These are phyloP conservation scores for Steromphala cineraria DNA, from an alignment of 2,888 invertebrate genomes.

Conservation along the genomic window DNA sequence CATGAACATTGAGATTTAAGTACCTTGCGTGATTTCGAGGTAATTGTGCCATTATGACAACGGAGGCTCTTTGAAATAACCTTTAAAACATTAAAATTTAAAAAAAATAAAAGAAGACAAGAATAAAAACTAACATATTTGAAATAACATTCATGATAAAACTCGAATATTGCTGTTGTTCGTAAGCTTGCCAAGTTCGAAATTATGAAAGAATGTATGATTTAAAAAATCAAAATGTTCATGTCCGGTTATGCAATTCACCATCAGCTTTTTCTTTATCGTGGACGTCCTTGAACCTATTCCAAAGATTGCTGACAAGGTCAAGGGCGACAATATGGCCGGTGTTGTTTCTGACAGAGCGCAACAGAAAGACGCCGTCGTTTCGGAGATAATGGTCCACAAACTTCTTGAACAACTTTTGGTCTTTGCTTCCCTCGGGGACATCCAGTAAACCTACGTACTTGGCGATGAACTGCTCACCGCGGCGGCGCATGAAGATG, in stretches of 20 bases:
- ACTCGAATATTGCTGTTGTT: no score
- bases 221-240: no score
- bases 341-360: constrained; percentile 65
- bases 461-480: constrained; percentile 59
- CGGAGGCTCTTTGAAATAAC: no score
- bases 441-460: constrained; percentile 54
- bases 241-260: not conserved
- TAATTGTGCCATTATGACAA: no score
- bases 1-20: no score
- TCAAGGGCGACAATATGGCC: constrained; percentile 65
- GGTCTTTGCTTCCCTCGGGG: constrained; percentile 54
- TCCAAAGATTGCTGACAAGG: constrained; percentile 63
- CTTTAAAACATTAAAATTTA: no score
- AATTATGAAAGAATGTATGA: no score
- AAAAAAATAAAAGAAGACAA: no score
- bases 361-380: constrained; percentile 65
- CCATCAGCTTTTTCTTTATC: constrained; percentile 3
- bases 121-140: no score
- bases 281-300: constrained; percentile 49
- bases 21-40: no score
- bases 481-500: constrained; percentile 43
- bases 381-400: constrained; percentile 63
- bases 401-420: constrained; percentile 60
- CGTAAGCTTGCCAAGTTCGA: no score
- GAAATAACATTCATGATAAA: no score